Base-by-base conservation (phyloP, 2,888 invertebrate species). In the Corbicula japonica region DNA sequence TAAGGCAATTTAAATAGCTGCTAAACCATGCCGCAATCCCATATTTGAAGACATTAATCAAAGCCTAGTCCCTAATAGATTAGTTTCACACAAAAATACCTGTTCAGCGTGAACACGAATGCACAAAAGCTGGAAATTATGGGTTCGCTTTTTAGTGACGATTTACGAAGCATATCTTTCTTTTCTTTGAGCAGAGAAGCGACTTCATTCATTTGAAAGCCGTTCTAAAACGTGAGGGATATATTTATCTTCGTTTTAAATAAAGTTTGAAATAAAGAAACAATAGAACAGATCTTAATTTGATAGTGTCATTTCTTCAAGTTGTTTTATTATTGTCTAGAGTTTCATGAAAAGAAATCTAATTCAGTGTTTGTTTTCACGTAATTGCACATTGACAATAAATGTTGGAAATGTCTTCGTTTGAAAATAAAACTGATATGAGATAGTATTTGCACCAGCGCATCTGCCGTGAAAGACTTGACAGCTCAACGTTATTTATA, bases 291-390 rank as follows among this genome's bases (percentile, higher is more conserved):
- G 78, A 82, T 78, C 65, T 69, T 38, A 63, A 71, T 72, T 58
- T 69, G 82, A 83, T 79, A 79, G 83, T 79, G 83, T 83, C 83
- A 79, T 73, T 79, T 76, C 76, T 66, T 66, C 70, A 65, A 82
- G 54, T 70, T 50, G 69, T 76, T 82, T 76, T 74, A 79, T 83
- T 83, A 83, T 76, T 83, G 78, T 83, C 83, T 83, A 58, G 79
- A 66, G 72, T 83, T 83, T 78, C 83, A 79, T 83, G 76, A 73
- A 83, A 76, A 73, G 78, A 80, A 80, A 83, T 76, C 79, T 74
- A 73, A 76, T 70, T 76, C 79, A 75, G 75, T 76, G 66, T 82
- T 79, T 79, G 76, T 83, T 83, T 82, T 79, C 83, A 75, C 61
- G 70, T 76, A 70, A 76, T 83, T 79, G 76, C 68, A 79, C 83